Percentiles rank a stretch among this genome's conserved stretches.
Evolutionary conservation across 1,140 invertebrate genomes (phyloP).

Genomic region (Eueides isabella): DNA sequence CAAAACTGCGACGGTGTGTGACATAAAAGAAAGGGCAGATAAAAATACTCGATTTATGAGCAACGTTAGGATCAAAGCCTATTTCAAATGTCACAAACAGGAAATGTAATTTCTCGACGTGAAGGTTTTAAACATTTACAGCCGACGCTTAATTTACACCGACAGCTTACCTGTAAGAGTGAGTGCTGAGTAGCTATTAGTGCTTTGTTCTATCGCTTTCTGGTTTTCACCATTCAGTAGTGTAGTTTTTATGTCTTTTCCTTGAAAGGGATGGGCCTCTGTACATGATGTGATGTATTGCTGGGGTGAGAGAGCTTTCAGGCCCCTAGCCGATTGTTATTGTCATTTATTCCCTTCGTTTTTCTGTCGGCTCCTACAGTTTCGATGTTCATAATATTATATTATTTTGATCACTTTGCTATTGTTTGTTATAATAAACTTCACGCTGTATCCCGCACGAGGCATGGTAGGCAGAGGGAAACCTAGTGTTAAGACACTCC

Average conservation of each 20-base stretch:
- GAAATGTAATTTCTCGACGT: constrained; percentile 4
- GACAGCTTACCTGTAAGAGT: constrained; percentile 4
- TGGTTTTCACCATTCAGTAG: constrained; percentile 18
- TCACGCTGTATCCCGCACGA: no score
- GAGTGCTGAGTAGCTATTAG: constrained; percentile 5
- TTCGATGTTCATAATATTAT: neutral
- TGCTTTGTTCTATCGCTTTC: constrained; percentile 24
- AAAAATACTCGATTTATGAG: neutral
- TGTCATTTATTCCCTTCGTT: constrained; percentile 51
- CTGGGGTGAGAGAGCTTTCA: constrained; percentile 48
- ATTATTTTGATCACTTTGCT: neutral
- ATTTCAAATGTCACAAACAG: neutral
- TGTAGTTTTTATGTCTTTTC: constrained; percentile 31
- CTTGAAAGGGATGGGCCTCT: constrained; percentile 37
- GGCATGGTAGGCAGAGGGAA: no score
- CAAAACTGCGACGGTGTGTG: neutral
- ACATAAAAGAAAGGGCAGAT: constrained; percentile 6
- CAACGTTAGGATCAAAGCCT: constrained; percentile 1
- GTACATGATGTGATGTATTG: constrained; percentile 58
- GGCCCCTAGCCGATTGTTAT: constrained; percentile 47
- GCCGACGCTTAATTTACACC: constrained; percentile 4
- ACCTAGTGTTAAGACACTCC: no score
- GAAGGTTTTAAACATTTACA: constrained; percentile 9
- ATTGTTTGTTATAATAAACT: no score
- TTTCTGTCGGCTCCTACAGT: constrained; percentile 33